Percentiles rank a stretch among this genome's conserved stretches.
Evolutionary conservation across 23 tunicate species (phyloP).

Genomic region (Trididemnum miniatum): DNA sequence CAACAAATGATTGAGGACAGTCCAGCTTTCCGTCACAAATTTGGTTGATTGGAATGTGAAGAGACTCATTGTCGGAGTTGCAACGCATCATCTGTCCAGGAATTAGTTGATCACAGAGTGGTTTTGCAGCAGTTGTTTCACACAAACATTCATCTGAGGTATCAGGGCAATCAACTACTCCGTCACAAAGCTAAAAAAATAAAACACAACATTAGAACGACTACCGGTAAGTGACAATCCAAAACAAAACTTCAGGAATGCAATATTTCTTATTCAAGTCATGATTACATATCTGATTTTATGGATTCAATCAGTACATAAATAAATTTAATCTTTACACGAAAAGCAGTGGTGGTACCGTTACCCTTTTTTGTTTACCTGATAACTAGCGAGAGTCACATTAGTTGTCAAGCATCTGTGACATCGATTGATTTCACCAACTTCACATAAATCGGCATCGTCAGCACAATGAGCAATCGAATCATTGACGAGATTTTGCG

Average conservation of each 20-base stretch:
- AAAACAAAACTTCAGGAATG: too few relatives aligned
- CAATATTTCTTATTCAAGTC: too few relatives aligned
- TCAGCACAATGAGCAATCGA: slow-evolving; percentile 38
- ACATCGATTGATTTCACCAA: slow-evolving; percentile 11
- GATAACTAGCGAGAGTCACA: not conserved
- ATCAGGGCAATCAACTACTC: slow-evolving; percentile 64
- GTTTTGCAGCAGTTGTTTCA: slow-evolving; percentile 25
- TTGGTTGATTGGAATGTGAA: slow-evolving; percentile 6
- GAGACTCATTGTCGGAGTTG: slow-evolving; percentile 29
- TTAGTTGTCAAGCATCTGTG: slow-evolving; percentile 26
- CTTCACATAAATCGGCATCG: slow-evolving; percentile 34
- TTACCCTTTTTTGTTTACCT: too few relatives aligned
- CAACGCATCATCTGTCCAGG: slow-evolving; percentile 26
- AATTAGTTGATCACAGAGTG: slow-evolving; percentile 33
- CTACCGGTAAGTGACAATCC: too few relatives aligned
- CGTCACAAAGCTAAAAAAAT: slow-evolving; percentile 52
- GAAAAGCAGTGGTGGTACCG: too few relatives aligned
- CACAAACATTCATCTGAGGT: slow-evolving; percentile 77
- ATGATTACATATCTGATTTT: too few relatives aligned
- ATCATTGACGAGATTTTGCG: slow-evolving; percentile 50
- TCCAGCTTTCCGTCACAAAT: slow-evolving; percentile 68
- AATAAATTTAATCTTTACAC: too few relatives aligned
- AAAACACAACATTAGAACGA: too few relatives aligned
- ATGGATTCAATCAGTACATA: too few relatives aligned
- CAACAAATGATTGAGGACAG: too few relatives aligned